phyloP scores from a whole-genome alignment of 1,140 invertebrate species.

The Bombus turneri region DNA sequence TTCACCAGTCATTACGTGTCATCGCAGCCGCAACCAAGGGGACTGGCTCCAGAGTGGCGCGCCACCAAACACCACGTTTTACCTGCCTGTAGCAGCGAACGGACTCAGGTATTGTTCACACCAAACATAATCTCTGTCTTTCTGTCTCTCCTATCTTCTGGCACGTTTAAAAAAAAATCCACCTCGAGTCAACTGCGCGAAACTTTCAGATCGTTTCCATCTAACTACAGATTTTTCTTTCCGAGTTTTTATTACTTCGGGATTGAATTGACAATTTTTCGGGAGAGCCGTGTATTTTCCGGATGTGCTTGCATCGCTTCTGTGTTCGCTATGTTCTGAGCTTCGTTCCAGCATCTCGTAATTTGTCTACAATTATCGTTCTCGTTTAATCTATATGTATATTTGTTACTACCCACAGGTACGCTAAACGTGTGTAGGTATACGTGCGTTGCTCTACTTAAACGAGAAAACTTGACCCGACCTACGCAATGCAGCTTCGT shows the following conservation, averaged over 20 bases:
- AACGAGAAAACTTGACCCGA: neutral
- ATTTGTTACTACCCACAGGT: neutral
- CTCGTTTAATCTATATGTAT: neutral
- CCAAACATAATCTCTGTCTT: constrained; percentile 12
- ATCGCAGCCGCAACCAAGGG: neutral
- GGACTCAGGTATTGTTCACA: constrained; percentile 33
- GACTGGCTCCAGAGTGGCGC: constrained; percentile 42
- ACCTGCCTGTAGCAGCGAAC: constrained; percentile 15
- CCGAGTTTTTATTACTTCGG: too few relatives aligned
- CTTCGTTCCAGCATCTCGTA: neutral
- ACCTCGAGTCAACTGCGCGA: neutral
- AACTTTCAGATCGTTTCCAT: neutral
- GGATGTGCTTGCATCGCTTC: neutral
- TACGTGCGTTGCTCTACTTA: neutral
- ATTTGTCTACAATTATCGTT: neutral
- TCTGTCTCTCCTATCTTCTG: neutral
- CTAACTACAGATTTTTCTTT: neutral
- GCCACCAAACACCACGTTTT: constrained; percentile 7
- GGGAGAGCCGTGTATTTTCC: neutral
- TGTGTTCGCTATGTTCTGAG: neutral
- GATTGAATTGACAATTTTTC: too few relatives aligned
- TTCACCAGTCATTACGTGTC: neutral
- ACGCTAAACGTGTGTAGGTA: neutral
- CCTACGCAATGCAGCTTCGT: neutral
- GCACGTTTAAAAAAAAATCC: neutral